Base-by-base conservation (phyloP, 2,888 invertebrate species). In the Imbricaverruca yamaguchii region DNA sequence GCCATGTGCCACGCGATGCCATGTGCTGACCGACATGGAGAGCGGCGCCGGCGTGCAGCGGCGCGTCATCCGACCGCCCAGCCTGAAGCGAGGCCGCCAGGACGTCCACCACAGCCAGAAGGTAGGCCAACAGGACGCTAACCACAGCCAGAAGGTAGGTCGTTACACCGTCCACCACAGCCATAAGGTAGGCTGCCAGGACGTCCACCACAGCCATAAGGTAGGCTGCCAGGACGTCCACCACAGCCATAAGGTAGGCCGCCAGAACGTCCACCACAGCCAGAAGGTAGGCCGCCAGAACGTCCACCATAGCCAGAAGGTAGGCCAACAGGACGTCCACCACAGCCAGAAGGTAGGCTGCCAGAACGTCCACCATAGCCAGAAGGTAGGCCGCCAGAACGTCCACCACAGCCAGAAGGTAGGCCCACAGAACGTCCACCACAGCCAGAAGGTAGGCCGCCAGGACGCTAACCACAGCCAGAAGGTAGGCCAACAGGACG, bases 251-350 rank as follows among this genome's bases (percentile, higher is more conserved):
- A 39, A 39, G 39, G 39, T 39, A 39, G 39, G 39, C 39, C 39
- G 39, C 39, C 39, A 39, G 39, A 4, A 39, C 39, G 39, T 39
- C 39, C 39, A 39, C 39, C 39, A 39, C 56, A 92, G 91, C 63
- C 88, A 94, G 85, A 93, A 93, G 86, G 90, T 93, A 86, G 94
- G 94, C 84, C 91, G 91, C 86, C 93, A 93, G 86, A 92, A 92
- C 84, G 91, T 83, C 39, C 84, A 84, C 15, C 83, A 85, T 53
- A 83, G 83, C 59, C 85, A 85, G 61, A 80, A 84, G 82, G 85
- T 85, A 82, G 83, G 84, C 83, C 18, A 18, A 2, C 12, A 59
- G 59, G 39, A 39, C 39, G 39, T 39, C 39, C 39, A 39, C 39
- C 39, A 39, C 39, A 39, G 39, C 39, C 39, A 39, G 39, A 39